Percentiles rank a stretch among this genome's conserved stretches.
Conservation (phyloP, 2,888 invertebrate species). For the Myopa tessellatipennis region DNA sequence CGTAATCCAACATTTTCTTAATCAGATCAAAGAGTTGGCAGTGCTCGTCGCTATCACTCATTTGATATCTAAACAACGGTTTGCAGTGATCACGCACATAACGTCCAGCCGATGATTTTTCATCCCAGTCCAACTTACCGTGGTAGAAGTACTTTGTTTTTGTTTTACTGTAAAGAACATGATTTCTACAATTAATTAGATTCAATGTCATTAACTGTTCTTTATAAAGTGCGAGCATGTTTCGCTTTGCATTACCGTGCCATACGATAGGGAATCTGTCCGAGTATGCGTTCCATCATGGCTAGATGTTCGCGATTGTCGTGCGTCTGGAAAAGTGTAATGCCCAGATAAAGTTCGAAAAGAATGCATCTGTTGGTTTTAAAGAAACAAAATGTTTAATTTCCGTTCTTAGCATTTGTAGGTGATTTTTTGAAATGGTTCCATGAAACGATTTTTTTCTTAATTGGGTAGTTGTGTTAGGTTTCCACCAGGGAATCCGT, state of each 20-base stretch:
- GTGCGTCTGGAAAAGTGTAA: constrained; percentile 99
- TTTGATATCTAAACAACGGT: constrained; percentile 92
- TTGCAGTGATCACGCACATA: constrained; percentile 99
- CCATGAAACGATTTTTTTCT: too few species aligned
- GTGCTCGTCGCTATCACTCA: constrained; percentile 90
- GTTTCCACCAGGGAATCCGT: too few species aligned
- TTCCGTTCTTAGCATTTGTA: neutral
- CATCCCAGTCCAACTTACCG: constrained; percentile 98
- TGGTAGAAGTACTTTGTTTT: constrained; percentile 99
- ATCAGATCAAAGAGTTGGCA: constrained; percentile 94
- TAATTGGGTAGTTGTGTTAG: too few species aligned
- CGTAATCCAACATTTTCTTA: constrained; percentile 96
- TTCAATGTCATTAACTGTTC: constrained; percentile 61
- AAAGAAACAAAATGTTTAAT: constrained; percentile 19
- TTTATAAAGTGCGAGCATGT: constrained; percentile 59
- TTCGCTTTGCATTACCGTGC: constrained; percentile 74
- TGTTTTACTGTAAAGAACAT: constrained; percentile 77
- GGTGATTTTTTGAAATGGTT: too few species aligned
- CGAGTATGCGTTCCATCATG: constrained; percentile 99
- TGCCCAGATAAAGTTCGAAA: constrained; percentile 98
- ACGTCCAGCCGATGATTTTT: constrained; percentile 94
- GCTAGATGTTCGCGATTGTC: constrained; percentile 99
- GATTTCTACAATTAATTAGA: constrained; percentile 67
- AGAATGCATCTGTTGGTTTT: constrained; percentile 80
- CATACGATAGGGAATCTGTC: constrained; percentile 88